phyloP scores from a whole-genome alignment of 2,113 vertebrate genomes.

The Laticauda colubrina region DNA sequence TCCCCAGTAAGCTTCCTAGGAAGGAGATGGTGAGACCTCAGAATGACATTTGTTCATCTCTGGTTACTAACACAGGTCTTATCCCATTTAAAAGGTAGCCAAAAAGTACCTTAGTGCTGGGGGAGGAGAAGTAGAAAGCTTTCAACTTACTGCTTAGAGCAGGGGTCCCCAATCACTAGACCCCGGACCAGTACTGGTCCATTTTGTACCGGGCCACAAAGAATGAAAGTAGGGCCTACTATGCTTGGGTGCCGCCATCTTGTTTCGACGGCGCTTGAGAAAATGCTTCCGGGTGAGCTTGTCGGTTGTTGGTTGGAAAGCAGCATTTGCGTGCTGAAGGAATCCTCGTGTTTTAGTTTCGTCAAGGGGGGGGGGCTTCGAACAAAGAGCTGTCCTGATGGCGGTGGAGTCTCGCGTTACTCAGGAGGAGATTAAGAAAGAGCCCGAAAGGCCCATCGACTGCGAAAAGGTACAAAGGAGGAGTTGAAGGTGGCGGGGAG shows the following conservation, averaged over 20 bases:
- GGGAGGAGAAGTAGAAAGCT: not conserved
- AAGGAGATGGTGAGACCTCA: not conserved
- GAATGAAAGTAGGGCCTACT: too few species aligned
- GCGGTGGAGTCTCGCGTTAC: constrained; percentile 92
- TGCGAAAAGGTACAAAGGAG: constrained; percentile 79
- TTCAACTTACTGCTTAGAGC: not conserved
- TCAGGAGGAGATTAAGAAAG: constrained; percentile 95
- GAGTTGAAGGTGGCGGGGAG: too few species aligned
- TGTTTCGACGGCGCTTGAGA: not conserved
- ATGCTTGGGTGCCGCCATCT: not conserved
- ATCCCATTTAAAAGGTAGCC: not conserved
- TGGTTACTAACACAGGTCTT: not conserved
- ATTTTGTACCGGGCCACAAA: too few species aligned
- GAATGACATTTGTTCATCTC: not conserved
- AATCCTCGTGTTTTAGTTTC: not conserved
- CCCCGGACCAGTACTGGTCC: too few species aligned
- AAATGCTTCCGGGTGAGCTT: not conserved
- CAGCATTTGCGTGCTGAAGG: not conserved
- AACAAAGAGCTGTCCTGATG: constrained; percentile 70
- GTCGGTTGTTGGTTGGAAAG: too few species aligned
- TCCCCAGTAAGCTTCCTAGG: not conserved
- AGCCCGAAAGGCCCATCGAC: constrained; percentile 92
- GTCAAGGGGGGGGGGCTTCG: too few species aligned
- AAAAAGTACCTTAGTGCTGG: not conserved
- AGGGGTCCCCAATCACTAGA: too few species aligned